Conservation (phyloP, 2,888 invertebrate genomes). For the Metopia argyrocephala region DNA sequence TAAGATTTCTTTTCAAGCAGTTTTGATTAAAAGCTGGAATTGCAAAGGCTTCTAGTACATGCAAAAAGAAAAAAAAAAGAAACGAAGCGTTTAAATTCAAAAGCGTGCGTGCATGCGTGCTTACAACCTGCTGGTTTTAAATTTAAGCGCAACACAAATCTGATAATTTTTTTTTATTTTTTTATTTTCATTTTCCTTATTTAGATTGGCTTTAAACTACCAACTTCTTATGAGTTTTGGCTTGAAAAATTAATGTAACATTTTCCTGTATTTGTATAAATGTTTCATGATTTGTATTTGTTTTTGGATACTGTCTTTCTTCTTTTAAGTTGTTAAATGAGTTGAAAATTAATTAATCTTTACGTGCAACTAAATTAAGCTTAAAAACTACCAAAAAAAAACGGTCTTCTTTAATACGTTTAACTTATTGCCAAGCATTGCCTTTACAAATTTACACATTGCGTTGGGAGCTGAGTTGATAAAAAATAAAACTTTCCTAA, state of each 20-base stretch:
- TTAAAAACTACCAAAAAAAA: constrained; percentile 10
- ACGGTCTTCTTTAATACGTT: constrained; percentile 15
- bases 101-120: constrained; percentile 44
- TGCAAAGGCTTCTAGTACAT: too few species aligned
- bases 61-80: too few species aligned
- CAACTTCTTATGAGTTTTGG: constrained; percentile 20
- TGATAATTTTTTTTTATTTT: constrained; percentile 35
- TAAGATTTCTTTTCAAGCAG: not conserved
- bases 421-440: constrained; percentile 36
- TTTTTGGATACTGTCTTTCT: not conserved
- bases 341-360: constrained; percentile 68
- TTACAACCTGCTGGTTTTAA: constrained; percentile 51
- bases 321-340: constrained; percentile 60
- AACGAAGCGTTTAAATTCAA: not conserved
- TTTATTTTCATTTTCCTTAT: not conserved
- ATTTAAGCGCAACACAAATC: constrained; percentile 40
- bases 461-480: constrained; percentile 17
- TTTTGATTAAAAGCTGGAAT: too few species aligned
- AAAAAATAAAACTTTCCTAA: not conserved
- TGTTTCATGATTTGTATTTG: not conserved
- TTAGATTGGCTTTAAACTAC: constrained; percentile 33
- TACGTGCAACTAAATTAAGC: constrained; percentile 67
- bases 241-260: not conserved
- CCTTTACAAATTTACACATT: constrained; percentile 55
- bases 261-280: too few species aligned